Evolutionary conservation across 2,113 vertebrate species (phyloP).

Genomic region (Ariopsis seemanni): DNA sequence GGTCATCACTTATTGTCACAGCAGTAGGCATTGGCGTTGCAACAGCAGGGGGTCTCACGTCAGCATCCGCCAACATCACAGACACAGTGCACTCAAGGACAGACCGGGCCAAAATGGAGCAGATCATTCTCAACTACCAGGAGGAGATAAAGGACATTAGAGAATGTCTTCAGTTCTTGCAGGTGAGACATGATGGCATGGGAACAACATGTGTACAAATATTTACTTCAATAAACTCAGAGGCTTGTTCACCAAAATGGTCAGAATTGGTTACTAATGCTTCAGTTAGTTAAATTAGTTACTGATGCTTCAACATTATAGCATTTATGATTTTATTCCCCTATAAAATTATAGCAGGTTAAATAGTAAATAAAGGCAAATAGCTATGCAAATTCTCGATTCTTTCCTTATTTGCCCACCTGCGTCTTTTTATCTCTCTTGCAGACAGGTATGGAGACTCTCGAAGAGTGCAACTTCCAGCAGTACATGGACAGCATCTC

Average conservation of each 20-base stretch:
- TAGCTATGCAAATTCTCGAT: background rate
- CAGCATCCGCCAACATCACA: slow-evolving; percentile 74
- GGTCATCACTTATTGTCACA: slow-evolving; percentile 74
- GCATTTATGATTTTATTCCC: background rate
- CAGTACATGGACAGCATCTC: slow-evolving; percentile 69
- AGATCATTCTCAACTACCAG: slow-evolving; percentile 74
- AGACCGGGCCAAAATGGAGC: slow-evolving; percentile 75
- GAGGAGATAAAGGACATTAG: slow-evolving; percentile 71
- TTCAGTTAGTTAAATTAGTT: background rate
- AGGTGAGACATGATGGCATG: slow-evolving; percentile 57
- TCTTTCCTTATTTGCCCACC: background rate
- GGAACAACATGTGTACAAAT: background rate
- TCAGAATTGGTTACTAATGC: background rate
- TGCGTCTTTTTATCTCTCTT: background rate
- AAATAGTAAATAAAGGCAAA: background rate
- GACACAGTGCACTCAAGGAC: slow-evolving; percentile 75
- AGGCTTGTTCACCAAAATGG: background rate
- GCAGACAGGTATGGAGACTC: slow-evolving; percentile 73
- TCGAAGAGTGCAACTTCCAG: slow-evolving; percentile 73
- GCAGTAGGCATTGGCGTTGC: slow-evolving; percentile 75
- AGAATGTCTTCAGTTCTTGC: slow-evolving; percentile 72
- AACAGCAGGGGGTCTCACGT: slow-evolving; percentile 71
- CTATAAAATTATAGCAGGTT: background rate
- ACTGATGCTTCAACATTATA: background rate
- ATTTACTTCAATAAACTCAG: background rate